Evolutionary conservation across 2,888 invertebrate genomes (phyloP), one percentile per base, ranked within the genome.

Genomic region (Aplocera efformata): DNA sequence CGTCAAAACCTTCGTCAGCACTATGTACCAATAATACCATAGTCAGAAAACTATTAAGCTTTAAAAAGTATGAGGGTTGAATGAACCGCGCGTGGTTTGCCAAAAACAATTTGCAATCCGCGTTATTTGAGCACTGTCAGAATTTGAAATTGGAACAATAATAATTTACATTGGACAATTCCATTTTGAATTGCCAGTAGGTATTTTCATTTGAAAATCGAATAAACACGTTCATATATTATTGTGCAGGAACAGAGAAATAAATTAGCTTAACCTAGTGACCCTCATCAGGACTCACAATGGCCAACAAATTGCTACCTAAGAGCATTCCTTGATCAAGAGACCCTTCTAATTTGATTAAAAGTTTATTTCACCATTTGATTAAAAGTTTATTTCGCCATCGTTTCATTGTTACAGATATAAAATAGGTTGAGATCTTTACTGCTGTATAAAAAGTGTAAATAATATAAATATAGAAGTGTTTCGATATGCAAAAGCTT

Each of bases 1-100:
- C 97, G 92, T 99, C 99, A 92, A 99, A 99, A 92, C 97, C 97
- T 92, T 99, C 98, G 92, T 99, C 98, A 91, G 99, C 99, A 93
- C 98, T 99, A 89, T 67, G 50, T 56, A 67, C 60, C 72, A 78
- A 82, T 71, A 71, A 73, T 67, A 78, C 67, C 68, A 63, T 50
- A 59, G 56, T 67, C 66, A 67, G 58, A 56, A 50, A 53, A 53
- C 36, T 33, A 10, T 36, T 33, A 33, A 30, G 35, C 27, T 4
- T 23, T 29, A 25, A 11, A 10, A 26, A 20, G 13, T 5, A 17
- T 17, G 13, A 17, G 5, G n/a, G 22, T 22, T 7, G 6, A 22
- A 22, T 22, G 22, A 3, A 6, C 22, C 1, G 22, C 6, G n/a
- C 6, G n/a, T 22, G 22, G 7, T 6, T 6, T 22, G 20, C 35